These are phyloP conservation scores for Bufo gargarizans DNA, from an alignment of 2,113 vertebrate genomes.

Conservation along the genomic window DNA sequence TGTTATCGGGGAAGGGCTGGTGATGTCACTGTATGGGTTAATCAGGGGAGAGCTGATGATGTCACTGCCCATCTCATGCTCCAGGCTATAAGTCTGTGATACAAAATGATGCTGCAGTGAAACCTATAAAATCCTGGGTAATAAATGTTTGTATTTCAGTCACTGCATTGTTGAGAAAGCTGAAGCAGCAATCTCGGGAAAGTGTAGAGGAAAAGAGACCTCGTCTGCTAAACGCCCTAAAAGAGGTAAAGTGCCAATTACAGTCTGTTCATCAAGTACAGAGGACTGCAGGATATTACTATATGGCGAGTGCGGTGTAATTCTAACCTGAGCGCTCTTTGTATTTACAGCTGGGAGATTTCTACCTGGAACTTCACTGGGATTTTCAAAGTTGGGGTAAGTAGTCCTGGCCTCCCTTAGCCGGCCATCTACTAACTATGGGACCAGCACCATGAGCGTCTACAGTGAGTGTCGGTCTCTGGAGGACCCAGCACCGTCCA, in stretches of 20 bases:
- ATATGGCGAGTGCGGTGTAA: not conserved
- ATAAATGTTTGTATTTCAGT: conserved; percentile 70
- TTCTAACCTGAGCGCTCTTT: conserved; percentile 55
- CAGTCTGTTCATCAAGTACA: not conserved
- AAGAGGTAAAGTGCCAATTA: conserved; percentile 80
- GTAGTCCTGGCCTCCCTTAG: conserved; percentile 58
- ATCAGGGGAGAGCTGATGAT: no score
- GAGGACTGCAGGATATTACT: no score
- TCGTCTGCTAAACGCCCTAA: conserved; percentile 93
- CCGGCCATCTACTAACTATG: no score
- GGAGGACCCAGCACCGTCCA: no score
- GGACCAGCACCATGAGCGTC: no score
- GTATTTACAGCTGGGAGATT: conserved; percentile 91
- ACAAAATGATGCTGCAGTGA: no score
- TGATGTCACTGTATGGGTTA: not conserved
- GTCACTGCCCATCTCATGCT: no score
- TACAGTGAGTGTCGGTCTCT: no score
- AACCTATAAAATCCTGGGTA: not conserved
- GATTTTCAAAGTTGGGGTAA: conserved; percentile 99
- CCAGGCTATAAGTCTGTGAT: no score
- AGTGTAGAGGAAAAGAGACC: conserved; percentile 98
- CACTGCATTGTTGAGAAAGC: conserved; percentile 94
- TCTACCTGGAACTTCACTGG: conserved; percentile 99
- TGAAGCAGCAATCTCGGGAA: conserved; percentile 98
- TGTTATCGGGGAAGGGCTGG: not conserved